phyloP scores from a whole-genome alignment of 2,797 vertebrate species.

The Saxicola maurus region DNA sequence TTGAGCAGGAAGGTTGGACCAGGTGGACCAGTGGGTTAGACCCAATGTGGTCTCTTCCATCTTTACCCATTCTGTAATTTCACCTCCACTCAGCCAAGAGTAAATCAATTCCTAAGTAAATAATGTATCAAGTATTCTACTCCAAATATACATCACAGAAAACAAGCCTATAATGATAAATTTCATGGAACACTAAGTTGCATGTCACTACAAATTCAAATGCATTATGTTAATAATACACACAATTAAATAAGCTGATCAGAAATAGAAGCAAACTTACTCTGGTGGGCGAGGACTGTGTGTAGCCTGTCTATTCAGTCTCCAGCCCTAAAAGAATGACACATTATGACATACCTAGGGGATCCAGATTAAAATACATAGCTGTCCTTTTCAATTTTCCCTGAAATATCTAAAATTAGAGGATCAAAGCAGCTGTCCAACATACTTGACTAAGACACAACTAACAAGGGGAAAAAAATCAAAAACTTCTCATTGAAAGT shows the following conservation, averaged over 20 bases:
- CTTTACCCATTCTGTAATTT: neutral
- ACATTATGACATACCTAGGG: neutral
- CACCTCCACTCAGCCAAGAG: neutral
- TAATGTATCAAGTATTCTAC: neutral
- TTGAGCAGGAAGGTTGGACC: neutral
- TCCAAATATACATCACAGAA: neutral
- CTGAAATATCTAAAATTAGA: neutral
- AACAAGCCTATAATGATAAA: neutral
- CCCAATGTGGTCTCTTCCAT: neutral
- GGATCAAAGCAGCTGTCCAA: neutral
- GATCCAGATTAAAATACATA: neutral
- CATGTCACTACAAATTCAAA: neutral
- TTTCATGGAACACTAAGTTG: neutral
- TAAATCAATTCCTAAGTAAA: neutral
- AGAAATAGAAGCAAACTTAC: conserved; percentile 62
- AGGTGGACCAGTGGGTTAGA: neutral
- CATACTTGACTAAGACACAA: neutral
- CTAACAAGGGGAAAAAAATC: neutral
- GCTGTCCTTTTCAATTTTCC: neutral
- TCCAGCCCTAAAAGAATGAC: conserved; percentile 55
- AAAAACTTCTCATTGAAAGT: neutral
- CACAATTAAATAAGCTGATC: neutral
- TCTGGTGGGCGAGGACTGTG: conserved; percentile 51
- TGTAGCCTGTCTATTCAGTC: neutral
- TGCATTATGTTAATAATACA: neutral